Base-by-base conservation (phyloP, 2,888 invertebrate genomes). In the Phasia obesa region DNA sequence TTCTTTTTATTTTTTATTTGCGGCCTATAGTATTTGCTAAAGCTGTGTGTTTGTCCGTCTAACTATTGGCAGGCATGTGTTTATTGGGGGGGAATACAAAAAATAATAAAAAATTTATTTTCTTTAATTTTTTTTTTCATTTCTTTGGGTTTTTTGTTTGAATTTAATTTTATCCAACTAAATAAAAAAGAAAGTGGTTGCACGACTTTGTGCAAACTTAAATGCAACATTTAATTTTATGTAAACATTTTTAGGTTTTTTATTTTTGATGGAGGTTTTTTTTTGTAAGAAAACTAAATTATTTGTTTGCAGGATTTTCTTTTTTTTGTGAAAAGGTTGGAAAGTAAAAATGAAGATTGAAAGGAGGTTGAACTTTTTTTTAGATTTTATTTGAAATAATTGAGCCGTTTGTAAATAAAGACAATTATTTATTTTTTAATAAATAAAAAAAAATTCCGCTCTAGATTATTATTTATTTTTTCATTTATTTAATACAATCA, bases 111-210 rank as follows among this genome's bases (percentile, higher is more conserved):
- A 59, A 38, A 25, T 19, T 53, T 74, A 53, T 59, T 73, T 67
- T 31, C 42, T 55, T 49, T 57, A 49, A 38, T 35, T 35, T 70
- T 64, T n/a, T 44, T 4, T 38, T 38, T 67, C 59, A 15, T 51
- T 51, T 64, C 42, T 53, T 62, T 21, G 17, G 11, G 2, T 65
- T 42, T 51, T 53, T 60, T 38, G 38, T 51, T 49, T 62, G 31
- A 59, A 3, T 60, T 62, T n/a, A 23, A 42, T 51, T 38, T 70
- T 57, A 49, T 71, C 47, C 25, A 51, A 53, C 60, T 31, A 35
- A 77, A 62, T 62, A 62, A 53, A 69, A 81, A 77, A 81, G 84
- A 84, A 84, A 84, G 84, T 84, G 77, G 74, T 69, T 74, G 73
- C 71, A 79, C 79, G 79, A 79, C 71, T 78, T 71, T 70, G 49